Percentiles rank a stretch among this genome's conserved stretches.
phyloP scores from a whole-genome alignment of 2,797 vertebrate species.

The Pseudocheirus occidentalis region DNA sequence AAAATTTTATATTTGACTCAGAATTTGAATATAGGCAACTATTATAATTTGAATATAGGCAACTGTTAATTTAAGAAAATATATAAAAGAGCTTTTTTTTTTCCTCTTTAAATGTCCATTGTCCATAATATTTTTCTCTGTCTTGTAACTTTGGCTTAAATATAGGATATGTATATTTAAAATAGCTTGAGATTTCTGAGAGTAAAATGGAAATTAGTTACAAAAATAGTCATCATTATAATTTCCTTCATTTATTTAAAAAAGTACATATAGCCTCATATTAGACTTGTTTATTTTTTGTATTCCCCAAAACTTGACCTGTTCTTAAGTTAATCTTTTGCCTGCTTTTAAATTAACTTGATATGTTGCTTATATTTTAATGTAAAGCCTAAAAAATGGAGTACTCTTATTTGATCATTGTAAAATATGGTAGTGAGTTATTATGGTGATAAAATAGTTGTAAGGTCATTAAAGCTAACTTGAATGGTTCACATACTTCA shows the following conservation, averaged over 20 bases:
- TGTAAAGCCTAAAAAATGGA: slow-evolving; percentile 9
- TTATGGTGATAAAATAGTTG: slow-evolving; percentile 46
- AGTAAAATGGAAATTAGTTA: background rate
- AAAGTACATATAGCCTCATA: background rate
- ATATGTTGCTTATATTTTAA: slow-evolving; percentile 39
- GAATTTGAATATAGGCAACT: slow-evolving; percentile 7
- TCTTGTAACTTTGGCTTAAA: slow-evolving; percentile 51
- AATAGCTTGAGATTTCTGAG: background rate
- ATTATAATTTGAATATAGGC: background rate
- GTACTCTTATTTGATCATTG: background rate
- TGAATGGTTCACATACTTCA: slow-evolving; percentile 39
- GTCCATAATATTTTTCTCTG: background rate
- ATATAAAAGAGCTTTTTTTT: background rate
- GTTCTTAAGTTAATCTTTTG: slow-evolving; percentile 45
- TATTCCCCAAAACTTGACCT: slow-evolving; percentile 21
- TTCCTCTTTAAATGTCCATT: slow-evolving; percentile 34
- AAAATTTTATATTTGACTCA: slow-evolving; percentile 33
- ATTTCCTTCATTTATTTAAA: background rate
- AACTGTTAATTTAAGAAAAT: background rate
- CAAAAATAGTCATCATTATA: background rate
- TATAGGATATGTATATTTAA: slow-evolving; percentile 24
- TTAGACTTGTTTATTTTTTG: slow-evolving; percentile 24
- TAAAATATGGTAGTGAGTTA: background rate
- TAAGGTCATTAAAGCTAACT: slow-evolving; percentile 48
- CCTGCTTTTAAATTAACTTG: slow-evolving; percentile 47